phyloP scores from a whole-genome alignment of 2,797 vertebrate genomes.

The Cuniculus paca region DNA sequence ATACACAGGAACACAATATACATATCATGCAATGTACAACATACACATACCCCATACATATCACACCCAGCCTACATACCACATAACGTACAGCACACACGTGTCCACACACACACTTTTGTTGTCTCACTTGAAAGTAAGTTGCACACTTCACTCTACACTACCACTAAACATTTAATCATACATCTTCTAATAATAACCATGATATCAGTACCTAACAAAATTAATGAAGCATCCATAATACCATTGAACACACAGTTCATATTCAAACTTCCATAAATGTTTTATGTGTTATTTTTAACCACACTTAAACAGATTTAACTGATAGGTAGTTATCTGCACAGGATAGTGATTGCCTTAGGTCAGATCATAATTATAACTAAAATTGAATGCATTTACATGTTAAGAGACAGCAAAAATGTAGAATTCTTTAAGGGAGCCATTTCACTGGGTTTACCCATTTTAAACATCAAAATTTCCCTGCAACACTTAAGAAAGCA shows the following conservation, averaged over 20 bases:
- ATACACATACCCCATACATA: not conserved
- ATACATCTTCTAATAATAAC: not conserved
- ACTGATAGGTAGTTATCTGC: not conserved
- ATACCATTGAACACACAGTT: not conserved
- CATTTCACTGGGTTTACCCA: not conserved
- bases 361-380: not conserved
- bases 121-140: not conserved
- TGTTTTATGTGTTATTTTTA: not conserved
- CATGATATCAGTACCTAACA: not conserved
- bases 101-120: not conserved
- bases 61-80: not conserved
- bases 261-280: not conserved
- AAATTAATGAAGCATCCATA: not conserved
- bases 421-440: not conserved
- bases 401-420: not conserved
- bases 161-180: not conserved
- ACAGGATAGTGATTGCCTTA: not conserved
- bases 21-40: not conserved
- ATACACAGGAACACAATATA: not conserved
- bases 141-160: not conserved
- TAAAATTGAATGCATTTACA: not conserved
- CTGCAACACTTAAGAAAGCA: not conserved
- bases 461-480: not conserved
- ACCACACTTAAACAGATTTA: constrained; percentile 3
- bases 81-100: not conserved